These are phyloP conservation scores for Agrotis ipsilon DNA, from an alignment of 2,888 invertebrate species.

Conservation along the genomic window DNA sequence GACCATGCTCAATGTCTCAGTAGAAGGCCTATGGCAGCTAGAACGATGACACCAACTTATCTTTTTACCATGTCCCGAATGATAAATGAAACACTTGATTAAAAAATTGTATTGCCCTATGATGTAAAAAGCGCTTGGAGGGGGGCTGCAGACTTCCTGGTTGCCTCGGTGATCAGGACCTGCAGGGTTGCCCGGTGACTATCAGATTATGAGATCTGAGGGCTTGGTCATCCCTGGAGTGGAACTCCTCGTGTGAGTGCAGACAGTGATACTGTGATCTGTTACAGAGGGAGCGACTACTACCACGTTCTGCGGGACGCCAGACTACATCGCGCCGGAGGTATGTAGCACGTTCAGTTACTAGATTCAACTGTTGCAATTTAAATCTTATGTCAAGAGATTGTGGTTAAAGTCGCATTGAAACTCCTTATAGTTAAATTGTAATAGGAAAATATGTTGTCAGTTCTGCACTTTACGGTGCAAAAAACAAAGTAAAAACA, in stretches of 20 bases:
- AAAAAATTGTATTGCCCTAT: slow-evolving; percentile 32
- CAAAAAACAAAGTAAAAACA: too few relatives aligned
- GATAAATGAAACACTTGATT: too few relatives aligned
- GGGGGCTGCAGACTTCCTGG: slow-evolving; percentile 54
- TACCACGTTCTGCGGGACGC: slow-evolving; percentile 99
- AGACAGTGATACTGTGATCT: slow-evolving; percentile 1
- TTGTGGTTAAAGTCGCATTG: too few relatives aligned
- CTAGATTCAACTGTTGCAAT: too few relatives aligned
- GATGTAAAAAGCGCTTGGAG: slow-evolving; percentile 62
- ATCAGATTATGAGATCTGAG: slow-evolving; percentile 69
- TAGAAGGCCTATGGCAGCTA: too few relatives aligned
- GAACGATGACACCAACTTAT: too few relatives aligned
- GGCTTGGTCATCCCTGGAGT: slow-evolving; percentile 4
- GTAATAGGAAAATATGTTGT: too few relatives aligned
- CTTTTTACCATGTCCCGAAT: too few relatives aligned
- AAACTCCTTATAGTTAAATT: too few relatives aligned
- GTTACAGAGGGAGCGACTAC: slow-evolving; percentile 95
- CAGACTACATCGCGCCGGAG: slow-evolving; percentile 99
- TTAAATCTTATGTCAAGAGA: too few relatives aligned
- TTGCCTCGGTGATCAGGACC: slow-evolving; percentile 11
- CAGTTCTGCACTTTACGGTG: too few relatives aligned
- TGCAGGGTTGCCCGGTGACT: slow-evolving; percentile 66
- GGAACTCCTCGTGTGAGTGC: not conserved
- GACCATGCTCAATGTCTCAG: too few relatives aligned
- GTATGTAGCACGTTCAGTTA: slow-evolving; percentile 76